phyloP scores from a whole-genome alignment of 53 echinoderm and acorn worm species.

The Henricia sp. region DNA sequence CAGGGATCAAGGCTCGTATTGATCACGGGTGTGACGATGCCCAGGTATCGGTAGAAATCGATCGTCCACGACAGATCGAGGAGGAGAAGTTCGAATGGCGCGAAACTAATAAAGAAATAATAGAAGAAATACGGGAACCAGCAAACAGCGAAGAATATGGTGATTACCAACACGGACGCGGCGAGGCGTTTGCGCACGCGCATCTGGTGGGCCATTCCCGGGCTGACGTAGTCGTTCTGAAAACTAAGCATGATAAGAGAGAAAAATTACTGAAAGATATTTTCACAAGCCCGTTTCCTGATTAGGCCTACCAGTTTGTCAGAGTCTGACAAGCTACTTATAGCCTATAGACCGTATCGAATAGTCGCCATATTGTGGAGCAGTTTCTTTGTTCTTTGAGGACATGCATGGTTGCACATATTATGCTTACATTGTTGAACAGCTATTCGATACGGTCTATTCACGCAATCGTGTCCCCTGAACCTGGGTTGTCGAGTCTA shows the following conservation, averaged over 20 bases:
- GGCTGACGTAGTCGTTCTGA: background rate
- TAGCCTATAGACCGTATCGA: too few species aligned
- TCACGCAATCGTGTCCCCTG: too few species aligned
- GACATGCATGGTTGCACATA: too few species aligned
- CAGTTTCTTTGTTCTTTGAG: too few species aligned
- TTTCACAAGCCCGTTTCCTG: background rate
- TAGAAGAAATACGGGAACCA: conserved; percentile 70
- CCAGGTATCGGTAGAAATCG: conserved; percentile 30
- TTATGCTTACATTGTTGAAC: too few species aligned
- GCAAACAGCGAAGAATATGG: conserved; percentile 73
- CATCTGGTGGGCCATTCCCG: conserved; percentile 7
- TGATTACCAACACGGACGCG: conserved; percentile 57
- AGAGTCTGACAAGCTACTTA: background rate
- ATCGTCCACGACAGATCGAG: background rate
- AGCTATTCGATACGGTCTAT: too few species aligned
- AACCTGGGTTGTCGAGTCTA: too few species aligned
- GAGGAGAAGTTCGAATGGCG: background rate
- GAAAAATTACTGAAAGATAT: too few species aligned
- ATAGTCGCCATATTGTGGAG: too few species aligned
- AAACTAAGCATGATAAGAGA: background rate
- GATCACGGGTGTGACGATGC: conserved; percentile 43
- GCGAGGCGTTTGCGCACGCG: conserved; percentile 67
- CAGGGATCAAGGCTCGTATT: conserved; percentile 72
- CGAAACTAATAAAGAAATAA: conserved; percentile 13
- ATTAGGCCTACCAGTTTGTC: background rate